Evolutionary conservation across 2,797 vertebrate genomes (phyloP).

Genomic region (Nannoperca australis): DNA sequence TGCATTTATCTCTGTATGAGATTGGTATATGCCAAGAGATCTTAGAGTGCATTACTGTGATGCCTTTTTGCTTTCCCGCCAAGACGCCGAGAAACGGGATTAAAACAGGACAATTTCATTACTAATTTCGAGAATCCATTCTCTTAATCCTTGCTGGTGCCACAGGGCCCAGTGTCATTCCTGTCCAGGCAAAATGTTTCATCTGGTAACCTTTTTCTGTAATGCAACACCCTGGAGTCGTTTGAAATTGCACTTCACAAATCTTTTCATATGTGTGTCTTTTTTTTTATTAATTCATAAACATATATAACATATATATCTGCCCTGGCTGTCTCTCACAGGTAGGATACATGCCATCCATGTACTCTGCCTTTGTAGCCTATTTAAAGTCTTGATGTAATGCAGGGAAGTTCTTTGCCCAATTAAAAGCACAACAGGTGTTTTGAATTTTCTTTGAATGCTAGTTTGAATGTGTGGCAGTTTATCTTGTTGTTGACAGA

Average conservation of each 20-base stretch:
- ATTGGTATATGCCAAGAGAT: background rate
- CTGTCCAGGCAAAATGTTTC: background rate
- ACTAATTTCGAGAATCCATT: background rate
- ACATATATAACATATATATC: background rate
- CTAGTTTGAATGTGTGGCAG: background rate
- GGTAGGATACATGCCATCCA: background rate
- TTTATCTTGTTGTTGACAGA: background rate
- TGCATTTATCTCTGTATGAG: background rate
- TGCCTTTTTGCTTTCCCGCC: background rate
- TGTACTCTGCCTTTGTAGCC: background rate
- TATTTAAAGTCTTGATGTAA: background rate
- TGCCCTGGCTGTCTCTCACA: background rate
- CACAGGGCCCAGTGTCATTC: background rate
- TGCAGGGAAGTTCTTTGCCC: background rate
- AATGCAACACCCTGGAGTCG: background rate
- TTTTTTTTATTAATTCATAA: conserved; percentile 3
- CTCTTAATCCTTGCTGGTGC: background rate
- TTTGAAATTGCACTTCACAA: conserved; percentile 26
- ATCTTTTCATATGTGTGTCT: conserved; percentile 9
- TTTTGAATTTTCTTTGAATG: background rate
- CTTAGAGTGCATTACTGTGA: background rate
- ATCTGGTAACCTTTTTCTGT: background rate
- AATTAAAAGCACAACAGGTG: background rate
- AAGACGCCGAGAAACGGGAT: background rate
- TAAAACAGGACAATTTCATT: background rate